Conservation (phyloP, 2,797 vertebrate species). For the Cephalopachus bancanus region DNA sequence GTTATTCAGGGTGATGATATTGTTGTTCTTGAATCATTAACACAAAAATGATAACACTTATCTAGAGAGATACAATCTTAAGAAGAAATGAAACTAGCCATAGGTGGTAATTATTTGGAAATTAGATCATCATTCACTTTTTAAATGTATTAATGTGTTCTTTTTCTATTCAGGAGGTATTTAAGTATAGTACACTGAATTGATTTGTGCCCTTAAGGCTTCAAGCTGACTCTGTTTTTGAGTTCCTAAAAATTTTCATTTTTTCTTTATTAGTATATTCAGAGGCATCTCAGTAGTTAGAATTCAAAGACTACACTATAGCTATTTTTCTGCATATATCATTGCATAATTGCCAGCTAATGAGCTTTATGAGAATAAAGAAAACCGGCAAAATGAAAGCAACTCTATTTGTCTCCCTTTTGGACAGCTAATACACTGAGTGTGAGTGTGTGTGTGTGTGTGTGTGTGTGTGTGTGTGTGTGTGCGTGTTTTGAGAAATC, state of each 20-base stretch:
- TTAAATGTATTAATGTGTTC: neutral
- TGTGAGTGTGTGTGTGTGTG: neutral
- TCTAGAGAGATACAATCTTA: constrained; percentile 18
- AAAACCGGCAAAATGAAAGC: constrained; percentile 67
- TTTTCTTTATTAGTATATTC: constrained; percentile 72
- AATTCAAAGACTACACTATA: constrained; percentile 46
- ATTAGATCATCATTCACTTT: constrained; percentile 33
- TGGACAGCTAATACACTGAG: constrained; percentile 39
- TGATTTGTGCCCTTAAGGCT: constrained; percentile 70
- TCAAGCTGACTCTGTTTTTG: constrained; percentile 70
- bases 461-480: constrained; percentile 53
- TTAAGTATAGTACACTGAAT: constrained; percentile 40
- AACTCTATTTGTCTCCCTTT: constrained; percentile 47
- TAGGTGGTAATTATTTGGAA: constrained; percentile 50
- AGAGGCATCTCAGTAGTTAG: constrained; percentile 49
- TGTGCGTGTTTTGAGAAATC: constrained; percentile 57
- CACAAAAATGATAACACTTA: neutral
- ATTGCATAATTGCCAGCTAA: constrained; percentile 69
- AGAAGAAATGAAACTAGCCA: constrained; percentile 7
- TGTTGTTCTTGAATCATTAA: constrained; percentile 32
- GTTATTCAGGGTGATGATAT: neutral
- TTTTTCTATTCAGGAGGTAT: neutral
- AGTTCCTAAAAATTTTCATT: constrained; percentile 60
- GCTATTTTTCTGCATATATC: constrained; percentile 74
- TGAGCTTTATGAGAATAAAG: constrained; percentile 69